Percentiles rank a stretch among this genome's conserved stretches.
Evolutionary conservation across 1,140 invertebrate genomes (phyloP).

Genomic region (Zeugodacus cucurbitae): DNA sequence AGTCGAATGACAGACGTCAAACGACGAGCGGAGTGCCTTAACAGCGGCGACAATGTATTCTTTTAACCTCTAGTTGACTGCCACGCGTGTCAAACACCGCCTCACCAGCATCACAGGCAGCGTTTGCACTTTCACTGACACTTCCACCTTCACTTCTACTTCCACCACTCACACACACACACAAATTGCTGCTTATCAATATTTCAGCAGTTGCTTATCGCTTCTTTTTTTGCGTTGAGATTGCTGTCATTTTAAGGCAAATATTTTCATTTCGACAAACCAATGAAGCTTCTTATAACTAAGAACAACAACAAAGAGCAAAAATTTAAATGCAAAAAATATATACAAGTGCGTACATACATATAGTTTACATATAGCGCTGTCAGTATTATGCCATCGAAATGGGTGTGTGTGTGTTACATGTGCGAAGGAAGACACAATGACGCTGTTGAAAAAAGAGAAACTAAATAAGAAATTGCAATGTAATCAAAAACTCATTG

Average conservation of each 20-base stretch:
- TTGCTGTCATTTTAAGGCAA: neutral
- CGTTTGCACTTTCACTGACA: too few species aligned
- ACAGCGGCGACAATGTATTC: neutral
- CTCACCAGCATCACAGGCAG: too few species aligned
- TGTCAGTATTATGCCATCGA: too few species aligned
- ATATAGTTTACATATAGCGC: neutral
- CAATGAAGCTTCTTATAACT: neutral
- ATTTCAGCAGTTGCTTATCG: neutral
- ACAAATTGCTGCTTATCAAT: neutral
- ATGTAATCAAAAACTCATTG: constrained; percentile 18
- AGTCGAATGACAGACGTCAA: neutral
- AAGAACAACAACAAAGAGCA: neutral
- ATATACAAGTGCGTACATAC: neutral
- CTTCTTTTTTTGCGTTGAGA: neutral
- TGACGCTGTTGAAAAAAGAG: neutral
- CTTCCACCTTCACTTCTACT: too few species aligned
- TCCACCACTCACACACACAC: neutral
- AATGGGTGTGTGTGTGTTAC: neutral
- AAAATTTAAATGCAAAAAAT: neutral
- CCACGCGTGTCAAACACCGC: neutral
- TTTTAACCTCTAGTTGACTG: neutral
- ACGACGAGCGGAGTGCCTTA: neutral
- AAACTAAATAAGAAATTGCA: neutral
- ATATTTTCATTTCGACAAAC: neutral
- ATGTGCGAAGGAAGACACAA: neutral